These are phyloP conservation scores for Tapirus indicus DNA, from an alignment of 2,797 vertebrate species.

Conservation along the genomic window DNA sequence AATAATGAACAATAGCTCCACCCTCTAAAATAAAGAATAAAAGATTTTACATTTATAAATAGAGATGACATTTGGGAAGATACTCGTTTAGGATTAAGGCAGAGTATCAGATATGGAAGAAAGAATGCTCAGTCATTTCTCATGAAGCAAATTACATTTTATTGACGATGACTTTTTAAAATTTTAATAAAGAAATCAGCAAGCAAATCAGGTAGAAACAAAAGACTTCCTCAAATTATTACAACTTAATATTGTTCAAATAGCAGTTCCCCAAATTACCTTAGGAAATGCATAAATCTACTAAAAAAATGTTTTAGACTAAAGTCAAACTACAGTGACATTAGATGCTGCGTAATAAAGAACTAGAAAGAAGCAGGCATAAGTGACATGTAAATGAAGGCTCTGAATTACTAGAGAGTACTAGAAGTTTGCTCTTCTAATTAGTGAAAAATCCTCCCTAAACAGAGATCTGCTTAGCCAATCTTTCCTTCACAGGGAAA, in stretches of 20 bases:
- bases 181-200: slow-evolving; percentile 32
- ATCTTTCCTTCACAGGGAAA: neutral
- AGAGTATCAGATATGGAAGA: neutral
- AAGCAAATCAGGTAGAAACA: neutral
- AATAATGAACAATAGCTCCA: neutral
- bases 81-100: neutral
- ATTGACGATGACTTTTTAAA: neutral
- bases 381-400: neutral
- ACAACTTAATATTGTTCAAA: neutral
- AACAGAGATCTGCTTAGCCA: neutral
- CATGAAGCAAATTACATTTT: neutral
- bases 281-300: neutral
- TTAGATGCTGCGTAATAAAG: neutral
- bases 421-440: neutral
- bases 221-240: neutral
- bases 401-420: neutral
- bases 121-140: neutral
- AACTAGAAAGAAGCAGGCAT: neutral
- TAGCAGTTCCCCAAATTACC: neutral
- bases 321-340: neutral
- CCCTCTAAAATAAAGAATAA: neutral
- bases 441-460: slow-evolving; percentile 8
- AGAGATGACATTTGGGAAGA: neutral
- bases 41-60: neutral
- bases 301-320: neutral